Evolutionary conservation across 2,888 invertebrate genomes (phyloP).

Genomic region (Biston betularia): DNA sequence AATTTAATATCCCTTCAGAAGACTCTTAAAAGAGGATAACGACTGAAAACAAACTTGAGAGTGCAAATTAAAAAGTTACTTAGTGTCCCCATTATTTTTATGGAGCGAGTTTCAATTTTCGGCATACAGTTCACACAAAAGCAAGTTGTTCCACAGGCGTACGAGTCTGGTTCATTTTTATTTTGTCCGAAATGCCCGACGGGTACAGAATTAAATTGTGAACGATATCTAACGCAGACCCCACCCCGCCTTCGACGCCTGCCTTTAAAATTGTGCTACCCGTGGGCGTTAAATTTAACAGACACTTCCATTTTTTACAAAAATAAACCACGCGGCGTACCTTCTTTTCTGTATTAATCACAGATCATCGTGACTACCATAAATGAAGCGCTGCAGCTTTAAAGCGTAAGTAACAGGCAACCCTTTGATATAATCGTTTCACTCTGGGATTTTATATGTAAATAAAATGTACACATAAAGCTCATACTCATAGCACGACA

Average conservation of each 20-base stretch:
- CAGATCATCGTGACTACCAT: conserved; percentile 16
- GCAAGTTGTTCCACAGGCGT: conserved; percentile 47
- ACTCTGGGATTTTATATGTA: conserved; percentile 5
- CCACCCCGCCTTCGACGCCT: conserved; percentile 51
- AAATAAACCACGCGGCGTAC: conserved; percentile 34
- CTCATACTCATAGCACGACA: conserved; percentile 1
- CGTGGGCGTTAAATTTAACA: conserved; percentile 52
- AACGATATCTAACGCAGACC: conserved; percentile 60
- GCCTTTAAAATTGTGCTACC: conserved; percentile 53
- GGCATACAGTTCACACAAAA: conserved; percentile 43
- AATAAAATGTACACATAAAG: background rate
- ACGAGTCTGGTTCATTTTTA: conserved; percentile 44
- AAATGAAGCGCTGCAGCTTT: conserved; percentile 11
- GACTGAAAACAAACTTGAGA: conserved; percentile 25
- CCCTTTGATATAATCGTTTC: conserved; percentile 14
- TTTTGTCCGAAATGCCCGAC: conserved; percentile 61
- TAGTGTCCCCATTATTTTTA: conserved; percentile 36
- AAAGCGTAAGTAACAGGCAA: conserved; percentile 7
- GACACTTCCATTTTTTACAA: conserved; percentile 49
- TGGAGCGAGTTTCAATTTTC: conserved; percentile 40
- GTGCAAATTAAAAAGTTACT: conserved; percentile 32
- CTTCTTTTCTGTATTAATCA: conserved; percentile 36
- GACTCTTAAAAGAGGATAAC: conserved; percentile 20
- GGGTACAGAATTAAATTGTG: conserved; percentile 69
- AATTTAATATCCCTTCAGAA: conserved; percentile 18